A percentile compares a stretch with the other conserved stretches of the same genome.
phyloP scores from a whole-genome alignment of 2,888 invertebrate species.

The Fragum fragum region DNA sequence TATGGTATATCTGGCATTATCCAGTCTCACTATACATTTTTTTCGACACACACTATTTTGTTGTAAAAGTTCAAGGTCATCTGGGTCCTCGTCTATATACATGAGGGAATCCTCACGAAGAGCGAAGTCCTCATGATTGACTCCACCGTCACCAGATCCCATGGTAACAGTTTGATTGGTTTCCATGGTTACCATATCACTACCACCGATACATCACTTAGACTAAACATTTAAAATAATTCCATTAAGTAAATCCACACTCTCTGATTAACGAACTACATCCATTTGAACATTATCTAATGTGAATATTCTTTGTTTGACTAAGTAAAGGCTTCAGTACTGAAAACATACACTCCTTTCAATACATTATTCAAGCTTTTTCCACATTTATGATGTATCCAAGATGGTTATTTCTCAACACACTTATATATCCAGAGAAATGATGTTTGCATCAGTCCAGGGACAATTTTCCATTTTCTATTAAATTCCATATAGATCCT shows the following conservation, averaged over 20 bases:
- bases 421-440: too few relatives aligned
- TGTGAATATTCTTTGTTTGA: too few relatives aligned
- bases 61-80: slow-evolving; percentile 40
- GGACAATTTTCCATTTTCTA: too few relatives aligned
- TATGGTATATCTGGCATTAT: slow-evolving; percentile 95
- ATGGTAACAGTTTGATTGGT: slow-evolving; percentile 44
- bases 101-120: slow-evolving; percentile 49
- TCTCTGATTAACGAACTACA: too few relatives aligned
- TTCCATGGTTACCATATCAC: slow-evolving; percentile 63
- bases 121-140: slow-evolving; percentile 48
- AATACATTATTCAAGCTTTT: too few relatives aligned
- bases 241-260: not conserved
- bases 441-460: too few relatives aligned
- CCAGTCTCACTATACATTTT: slow-evolving; percentile 92
- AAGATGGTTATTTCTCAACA: too few relatives aligned
- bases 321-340: too few relatives aligned
- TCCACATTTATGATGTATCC: too few relatives aligned
- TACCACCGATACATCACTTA: slow-evolving; percentile 8
- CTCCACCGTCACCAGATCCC: slow-evolving; percentile 20
- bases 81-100: slow-evolving; percentile 54
- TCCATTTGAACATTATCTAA: too few relatives aligned
- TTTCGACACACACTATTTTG: slow-evolving; percentile 70
- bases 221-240: not conserved
- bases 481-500: too few relatives aligned
- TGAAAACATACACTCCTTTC: too few relatives aligned